These are phyloP conservation scores for Geococcyx californianus DNA, from an alignment of 2,113 vertebrate species.

Conservation along the genomic window DNA sequence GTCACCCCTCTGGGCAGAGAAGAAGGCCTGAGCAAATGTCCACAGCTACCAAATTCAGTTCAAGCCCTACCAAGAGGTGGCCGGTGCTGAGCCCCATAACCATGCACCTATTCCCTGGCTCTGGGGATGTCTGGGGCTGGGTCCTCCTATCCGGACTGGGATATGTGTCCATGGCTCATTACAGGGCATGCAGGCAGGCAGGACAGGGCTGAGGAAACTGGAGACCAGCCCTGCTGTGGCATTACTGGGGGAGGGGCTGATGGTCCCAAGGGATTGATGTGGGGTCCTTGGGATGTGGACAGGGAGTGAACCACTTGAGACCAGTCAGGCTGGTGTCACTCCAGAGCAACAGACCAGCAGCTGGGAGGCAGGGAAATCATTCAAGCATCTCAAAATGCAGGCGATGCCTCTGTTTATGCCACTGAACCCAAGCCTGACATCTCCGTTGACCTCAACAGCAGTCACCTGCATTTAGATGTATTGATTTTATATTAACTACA, in stretches of 20 bases:
- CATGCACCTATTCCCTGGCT: rapidly evolving
- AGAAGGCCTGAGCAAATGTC: neutral
- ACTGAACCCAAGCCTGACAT: neutral
- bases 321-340: neutral
- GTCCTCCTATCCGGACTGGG: neutral
- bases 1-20: neutral
- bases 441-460: neutral
- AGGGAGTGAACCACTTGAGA: rapidly evolving
- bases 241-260: neutral
- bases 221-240: rapidly evolving
- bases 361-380: neutral
- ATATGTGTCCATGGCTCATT: rapidly evolving
- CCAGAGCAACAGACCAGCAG: neutral
- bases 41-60: neutral
- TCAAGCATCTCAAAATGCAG: neutral
- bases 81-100: neutral
- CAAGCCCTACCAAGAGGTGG: neutral
- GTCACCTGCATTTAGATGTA: neutral
- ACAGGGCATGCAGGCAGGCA: too few relatives aligned
- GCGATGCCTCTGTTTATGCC: neutral
- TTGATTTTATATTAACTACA: conserved; percentile 18
- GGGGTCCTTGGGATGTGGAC: neutral
- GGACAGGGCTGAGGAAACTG: neutral
- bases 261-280: neutral
- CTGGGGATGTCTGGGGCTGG: neutral